Conservation (phyloP, 2,888 invertebrate genomes). For the Hyposoter dolosus region DNA sequence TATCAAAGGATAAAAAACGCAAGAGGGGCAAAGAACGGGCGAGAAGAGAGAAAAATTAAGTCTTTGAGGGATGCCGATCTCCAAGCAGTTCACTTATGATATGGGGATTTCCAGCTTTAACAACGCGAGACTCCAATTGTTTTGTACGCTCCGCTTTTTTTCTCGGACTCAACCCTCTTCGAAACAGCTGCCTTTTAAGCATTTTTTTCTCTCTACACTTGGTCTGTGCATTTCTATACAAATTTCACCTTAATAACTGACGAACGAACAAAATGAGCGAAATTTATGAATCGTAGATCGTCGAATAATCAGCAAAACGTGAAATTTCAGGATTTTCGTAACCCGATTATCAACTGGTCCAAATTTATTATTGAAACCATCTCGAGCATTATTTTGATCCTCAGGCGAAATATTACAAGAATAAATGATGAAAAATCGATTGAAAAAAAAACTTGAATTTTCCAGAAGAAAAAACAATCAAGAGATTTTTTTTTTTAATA, state of each 20-base stretch:
- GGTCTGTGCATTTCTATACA: constrained; percentile 22
- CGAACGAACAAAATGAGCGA: not conserved
- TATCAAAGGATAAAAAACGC: constrained; percentile 66
- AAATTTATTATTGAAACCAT: no score
- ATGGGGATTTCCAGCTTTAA: constrained; percentile 76
- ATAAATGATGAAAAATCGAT: no score
- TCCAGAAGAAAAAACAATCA: no score
- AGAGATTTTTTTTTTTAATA: not conserved
- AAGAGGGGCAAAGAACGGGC: constrained; percentile 70
- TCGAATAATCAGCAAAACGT: no score
- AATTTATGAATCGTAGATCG: no score
- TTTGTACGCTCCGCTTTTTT: constrained; percentile 79
- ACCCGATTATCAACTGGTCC: no score
- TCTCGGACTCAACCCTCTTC: constrained; percentile 44
- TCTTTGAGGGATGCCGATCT: constrained; percentile 83
- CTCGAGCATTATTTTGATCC: no score
- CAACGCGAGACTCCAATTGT: constrained; percentile 79
- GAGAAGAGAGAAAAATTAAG: constrained; percentile 37
- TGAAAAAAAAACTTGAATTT: no score
- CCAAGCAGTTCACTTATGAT: constrained; percentile 73
- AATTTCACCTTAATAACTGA: constrained; percentile 10
- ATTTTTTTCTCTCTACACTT: constrained; percentile 43
- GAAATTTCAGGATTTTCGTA: no score
- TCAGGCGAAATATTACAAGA: no score
- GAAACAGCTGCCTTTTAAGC: constrained; percentile 57